Evolutionary conservation across 2,797 vertebrate genomes (phyloP), one percentile per base, ranked within the genome.

Genomic region (Amniataba percoides): DNA sequence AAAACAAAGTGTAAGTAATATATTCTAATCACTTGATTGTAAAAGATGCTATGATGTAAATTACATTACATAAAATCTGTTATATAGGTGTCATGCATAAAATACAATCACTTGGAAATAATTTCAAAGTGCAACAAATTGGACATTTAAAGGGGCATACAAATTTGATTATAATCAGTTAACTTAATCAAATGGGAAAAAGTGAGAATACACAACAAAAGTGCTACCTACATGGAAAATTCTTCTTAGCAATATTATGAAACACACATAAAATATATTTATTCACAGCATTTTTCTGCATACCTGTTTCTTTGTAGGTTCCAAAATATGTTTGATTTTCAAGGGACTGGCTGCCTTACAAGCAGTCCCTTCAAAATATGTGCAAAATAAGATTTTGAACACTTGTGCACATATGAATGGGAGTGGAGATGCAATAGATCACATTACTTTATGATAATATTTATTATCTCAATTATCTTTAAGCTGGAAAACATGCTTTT

Each of bases 401-500:
- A 31, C 27, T 31, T 31, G 5, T 5, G 3, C 27, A 31, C 27
- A 31, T 3, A 31, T 31, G 27, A 31, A 31, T 31, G 27, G 27
- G 27, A 31, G 27, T 31, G 5, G 27, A 31, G 27, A 31, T 31
- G 27, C 3, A 31, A 31, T n/a, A 43, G 48, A 42, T 43, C 3
- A 49, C 19, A 61, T 36, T n/a, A 34, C 21, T 55, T 46, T 18
- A 1, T 14, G 5, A 36, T 36, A 36, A 36, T 36, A 36, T 36
- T 36, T 36, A 36, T 36, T 36, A 9, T 45, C 10, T 14, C 5
- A 56, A 25, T 61, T 27, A 46, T 68, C 52, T 21, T 42, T 40
- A 40, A 70, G 31, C 62, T 23, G 7, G 1, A 77, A 62, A 78
- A 31, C 15, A 53, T 19, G 40, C 46, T 56, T 74, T 84, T 18